Conservation (phyloP, 2,888 invertebrate species). For the Thumatha senex region DNA sequence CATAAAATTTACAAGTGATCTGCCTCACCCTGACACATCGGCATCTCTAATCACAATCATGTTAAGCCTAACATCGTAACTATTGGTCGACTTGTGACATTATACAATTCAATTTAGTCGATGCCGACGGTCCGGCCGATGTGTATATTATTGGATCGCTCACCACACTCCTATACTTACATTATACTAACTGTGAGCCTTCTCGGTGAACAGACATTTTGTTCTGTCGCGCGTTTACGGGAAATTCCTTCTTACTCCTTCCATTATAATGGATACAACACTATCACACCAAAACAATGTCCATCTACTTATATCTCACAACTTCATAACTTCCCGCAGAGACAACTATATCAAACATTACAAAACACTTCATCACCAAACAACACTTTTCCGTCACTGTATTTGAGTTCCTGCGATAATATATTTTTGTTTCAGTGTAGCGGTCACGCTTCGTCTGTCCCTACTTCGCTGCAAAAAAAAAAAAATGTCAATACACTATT, state of each 20-base stretch:
- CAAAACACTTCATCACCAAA: constrained; percentile 71
- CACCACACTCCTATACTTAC: constrained; percentile 62
- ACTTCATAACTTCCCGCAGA: constrained; percentile 65
- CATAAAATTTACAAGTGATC: constrained; percentile 58
- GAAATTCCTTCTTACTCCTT: constrained; percentile 73
- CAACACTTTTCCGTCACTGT: constrained; percentile 78
- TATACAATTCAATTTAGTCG: constrained; percentile 54
- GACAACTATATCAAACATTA: constrained; percentile 55
- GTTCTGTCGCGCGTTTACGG: constrained; percentile 62
- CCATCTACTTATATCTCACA: constrained; percentile 63
- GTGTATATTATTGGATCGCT: constrained; percentile 39
- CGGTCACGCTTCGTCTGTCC: constrained; percentile 50
- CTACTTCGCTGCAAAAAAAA: constrained; percentile 74
- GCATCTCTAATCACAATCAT: constrained; percentile 51
- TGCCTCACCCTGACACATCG: constrained; percentile 48
- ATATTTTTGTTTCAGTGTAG: constrained; percentile 78
- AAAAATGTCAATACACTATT: constrained; percentile 9
- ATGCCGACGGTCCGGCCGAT: constrained; percentile 53
- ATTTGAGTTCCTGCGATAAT: constrained; percentile 79
- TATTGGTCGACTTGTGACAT: constrained; percentile 59
- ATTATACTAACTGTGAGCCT: constrained; percentile 59
- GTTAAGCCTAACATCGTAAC: constrained; percentile 59
- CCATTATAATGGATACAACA: constrained; percentile 82
- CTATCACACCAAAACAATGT: constrained; percentile 80
- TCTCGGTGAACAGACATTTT: constrained; percentile 57